A percentile compares a stretch with the other conserved stretches of the same genome.
These are phyloP conservation scores for Linurgus olivaceus DNA, from an alignment of 2,797 vertebrate species.

Conservation along the genomic window DNA sequence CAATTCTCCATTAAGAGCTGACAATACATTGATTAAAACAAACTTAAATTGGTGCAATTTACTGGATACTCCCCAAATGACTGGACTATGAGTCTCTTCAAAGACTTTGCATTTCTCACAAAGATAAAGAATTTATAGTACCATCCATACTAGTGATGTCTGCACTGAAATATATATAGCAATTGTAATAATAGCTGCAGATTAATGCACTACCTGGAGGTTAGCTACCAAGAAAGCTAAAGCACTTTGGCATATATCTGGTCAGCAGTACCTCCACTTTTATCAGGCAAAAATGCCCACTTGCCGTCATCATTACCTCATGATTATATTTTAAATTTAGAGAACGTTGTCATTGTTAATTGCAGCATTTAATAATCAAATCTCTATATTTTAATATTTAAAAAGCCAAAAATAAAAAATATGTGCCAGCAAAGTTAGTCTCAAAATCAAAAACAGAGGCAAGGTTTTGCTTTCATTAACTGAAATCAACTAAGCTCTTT, in stretches of 20 bases:
- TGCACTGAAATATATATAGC: constrained; percentile 37
- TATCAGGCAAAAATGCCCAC: background rate
- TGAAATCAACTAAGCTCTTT: background rate
- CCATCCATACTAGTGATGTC: background rate
- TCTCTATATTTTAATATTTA: background rate
- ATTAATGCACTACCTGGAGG: constrained; percentile 24
- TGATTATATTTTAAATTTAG: constrained; percentile 17
- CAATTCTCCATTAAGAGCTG: background rate
- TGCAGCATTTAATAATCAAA: background rate
- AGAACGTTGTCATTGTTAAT: background rate
- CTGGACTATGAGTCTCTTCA: background rate
- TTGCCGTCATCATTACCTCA: constrained; percentile 17
- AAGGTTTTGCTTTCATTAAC: constrained; percentile 25
- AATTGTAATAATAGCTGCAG: constrained; percentile 36
- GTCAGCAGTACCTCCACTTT: background rate
- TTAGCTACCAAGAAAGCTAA: constrained; percentile 16
- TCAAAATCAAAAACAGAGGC: background rate
- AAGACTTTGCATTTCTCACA: background rate
- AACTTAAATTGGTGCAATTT: background rate
- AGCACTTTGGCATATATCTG: background rate
- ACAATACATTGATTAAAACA: background rate
- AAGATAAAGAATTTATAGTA: constrained; percentile 30
- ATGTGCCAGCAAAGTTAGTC: background rate
- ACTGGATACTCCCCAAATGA: background rate
- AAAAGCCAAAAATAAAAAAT: background rate